A percentile compares a stretch with the other conserved stretches of the same genome.
Conservation (phyloP, 1,140 invertebrate genomes). For the Aricia agestis region DNA sequence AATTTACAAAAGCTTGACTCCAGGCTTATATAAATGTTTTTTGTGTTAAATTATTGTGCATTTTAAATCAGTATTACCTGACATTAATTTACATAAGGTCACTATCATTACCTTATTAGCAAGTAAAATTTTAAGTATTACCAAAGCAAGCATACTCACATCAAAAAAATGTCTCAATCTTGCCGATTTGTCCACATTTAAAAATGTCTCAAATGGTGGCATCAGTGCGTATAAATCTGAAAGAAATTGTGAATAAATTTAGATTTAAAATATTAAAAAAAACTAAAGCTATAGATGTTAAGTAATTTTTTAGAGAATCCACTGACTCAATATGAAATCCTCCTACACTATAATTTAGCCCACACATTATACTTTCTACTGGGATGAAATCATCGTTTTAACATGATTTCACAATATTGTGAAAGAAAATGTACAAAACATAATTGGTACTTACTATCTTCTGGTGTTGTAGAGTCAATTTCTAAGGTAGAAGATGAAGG, state of each 20-base stretch:
- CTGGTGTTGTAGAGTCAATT: conserved; percentile 55
- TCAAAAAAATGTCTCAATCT: conserved; percentile 87
- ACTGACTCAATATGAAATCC: not conserved
- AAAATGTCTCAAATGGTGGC: conserved; percentile 90
- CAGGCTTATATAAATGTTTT: not conserved
- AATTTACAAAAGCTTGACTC: too few relatives aligned
- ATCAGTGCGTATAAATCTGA: conserved; percentile 87
- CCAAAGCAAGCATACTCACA: conserved; percentile 74
- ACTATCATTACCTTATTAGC: not conserved
- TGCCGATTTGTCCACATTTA: conserved; percentile 83
- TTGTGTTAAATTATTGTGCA: not conserved
- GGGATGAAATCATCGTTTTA: not conserved
- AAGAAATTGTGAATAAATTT: conserved; percentile 42
- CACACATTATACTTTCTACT: not conserved
- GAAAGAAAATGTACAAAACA: not conserved
- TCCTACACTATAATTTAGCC: not conserved
- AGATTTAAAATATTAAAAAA: conserved; percentile 15
- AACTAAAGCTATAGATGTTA: not conserved
- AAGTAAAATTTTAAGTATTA: not conserved
- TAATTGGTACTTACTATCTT: conserved; percentile 63
- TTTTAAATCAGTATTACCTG: not conserved
- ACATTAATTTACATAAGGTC: not conserved
- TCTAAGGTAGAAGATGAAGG: conserved; percentile 64
- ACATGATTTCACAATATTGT: not conserved
- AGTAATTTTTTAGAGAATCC: not conserved